Conservation (phyloP, 2,113 vertebrate species). For the Centrocercus urophasianus region DNA sequence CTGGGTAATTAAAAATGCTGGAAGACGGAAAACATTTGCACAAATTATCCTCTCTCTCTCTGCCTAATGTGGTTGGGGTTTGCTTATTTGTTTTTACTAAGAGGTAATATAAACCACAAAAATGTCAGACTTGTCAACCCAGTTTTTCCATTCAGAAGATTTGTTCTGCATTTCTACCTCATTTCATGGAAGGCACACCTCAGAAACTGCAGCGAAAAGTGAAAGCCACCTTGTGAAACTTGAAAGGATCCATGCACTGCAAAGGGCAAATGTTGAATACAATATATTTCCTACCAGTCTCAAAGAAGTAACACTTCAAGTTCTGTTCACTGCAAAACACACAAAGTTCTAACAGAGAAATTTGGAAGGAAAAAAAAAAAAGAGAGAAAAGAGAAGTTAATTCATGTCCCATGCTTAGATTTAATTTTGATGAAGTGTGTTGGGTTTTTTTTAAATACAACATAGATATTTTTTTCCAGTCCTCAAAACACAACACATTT, state of each 20-base stretch:
- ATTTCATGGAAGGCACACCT: not conserved
- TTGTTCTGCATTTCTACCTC: not conserved
- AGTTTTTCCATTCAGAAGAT: constrained; percentile 42
- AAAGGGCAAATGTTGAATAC: not conserved
- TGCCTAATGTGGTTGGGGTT: not conserved
- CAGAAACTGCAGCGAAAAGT: not conserved
- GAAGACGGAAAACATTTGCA: not conserved
- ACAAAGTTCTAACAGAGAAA: not conserved
- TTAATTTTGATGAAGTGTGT: not conserved
- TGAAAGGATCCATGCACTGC: not conserved
- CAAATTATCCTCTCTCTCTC: not conserved
- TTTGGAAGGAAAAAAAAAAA: not conserved
- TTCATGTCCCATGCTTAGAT: not conserved
- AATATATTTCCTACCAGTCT: not conserved
- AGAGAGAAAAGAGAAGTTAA: not conserved
- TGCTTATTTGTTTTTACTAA: constrained; percentile 46
- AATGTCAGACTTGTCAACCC: constrained; percentile 8
- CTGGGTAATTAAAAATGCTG: not conserved
- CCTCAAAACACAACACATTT: not conserved
- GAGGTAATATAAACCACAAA: constrained; percentile 45
- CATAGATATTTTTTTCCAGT: not conserved
- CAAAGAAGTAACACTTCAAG: not conserved
- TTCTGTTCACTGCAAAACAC: not conserved
- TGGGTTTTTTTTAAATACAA: not conserved
- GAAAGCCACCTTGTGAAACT: not conserved